A percentile compares a stretch with the other conserved stretches of the same genome.
Evolutionary conservation across 2,888 invertebrate species (phyloP).

Genomic region (Strigamia maritima): DNA sequence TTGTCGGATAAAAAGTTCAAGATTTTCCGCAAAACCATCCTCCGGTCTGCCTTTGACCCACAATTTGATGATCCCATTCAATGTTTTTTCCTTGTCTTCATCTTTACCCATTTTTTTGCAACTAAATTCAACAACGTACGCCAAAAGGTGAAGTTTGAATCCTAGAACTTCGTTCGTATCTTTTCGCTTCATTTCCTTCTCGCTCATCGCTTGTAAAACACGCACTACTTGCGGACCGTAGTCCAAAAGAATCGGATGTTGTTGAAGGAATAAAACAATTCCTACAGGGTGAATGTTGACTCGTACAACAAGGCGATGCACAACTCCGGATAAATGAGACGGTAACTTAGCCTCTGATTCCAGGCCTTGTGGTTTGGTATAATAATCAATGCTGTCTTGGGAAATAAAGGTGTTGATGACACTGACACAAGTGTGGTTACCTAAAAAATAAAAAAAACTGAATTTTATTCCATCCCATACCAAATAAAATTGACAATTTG

Average conservation of each 20-base stretch:
- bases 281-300: constrained; percentile 78
- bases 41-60: constrained; percentile 62
- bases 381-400: constrained; percentile 76
- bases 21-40: constrained; percentile 58
- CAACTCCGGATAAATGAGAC: constrained; percentile 65
- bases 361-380: constrained; percentile 69
- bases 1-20: constrained; percentile 74
- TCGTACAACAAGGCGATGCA: constrained; percentile 79
- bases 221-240: constrained; percentile 70
- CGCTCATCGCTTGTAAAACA: constrained; percentile 77
- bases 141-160: constrained; percentile 81
- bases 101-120: constrained; percentile 57
- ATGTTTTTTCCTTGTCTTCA: constrained; percentile 47
- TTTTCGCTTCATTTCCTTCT: constrained; percentile 76
- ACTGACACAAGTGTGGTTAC: constrained; percentile 87
- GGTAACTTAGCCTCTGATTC: constrained; percentile 75
- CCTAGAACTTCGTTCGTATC: constrained; percentile 88
- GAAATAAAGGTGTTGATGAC: constrained; percentile 93
- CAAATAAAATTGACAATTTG: too few relatives aligned
- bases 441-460: constrained; percentile 46
- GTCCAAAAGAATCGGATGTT: constrained; percentile 67
- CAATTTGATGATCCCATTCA: constrained; percentile 50
- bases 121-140: constrained; percentile 70
- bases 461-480: too few relatives aligned
- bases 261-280: constrained; percentile 72